Evolutionary conservation across 2,797 vertebrate genomes (phyloP).

Genomic region (Nannoperca obscura): DNA sequence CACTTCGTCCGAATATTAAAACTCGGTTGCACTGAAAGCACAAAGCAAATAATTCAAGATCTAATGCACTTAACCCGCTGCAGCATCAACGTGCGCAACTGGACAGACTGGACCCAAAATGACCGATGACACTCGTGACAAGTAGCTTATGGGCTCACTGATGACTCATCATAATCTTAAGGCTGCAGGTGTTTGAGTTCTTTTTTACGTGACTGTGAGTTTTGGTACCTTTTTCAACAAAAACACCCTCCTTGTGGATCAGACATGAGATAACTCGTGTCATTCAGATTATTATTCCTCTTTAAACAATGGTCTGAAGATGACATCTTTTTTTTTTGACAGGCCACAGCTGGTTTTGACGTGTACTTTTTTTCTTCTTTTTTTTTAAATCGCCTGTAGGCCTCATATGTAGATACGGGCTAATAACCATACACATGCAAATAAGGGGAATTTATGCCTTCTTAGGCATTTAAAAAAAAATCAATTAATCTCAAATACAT

Average conservation of each 20-base stretch:
- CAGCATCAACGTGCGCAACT: background rate
- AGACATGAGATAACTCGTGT: background rate
- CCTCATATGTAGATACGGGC: slow-evolving; percentile 47
- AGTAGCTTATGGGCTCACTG: slow-evolving; percentile 11
- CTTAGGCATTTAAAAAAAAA: slow-evolving; percentile 67
- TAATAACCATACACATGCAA: slow-evolving; percentile 73
- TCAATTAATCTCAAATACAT: slow-evolving; percentile 79
- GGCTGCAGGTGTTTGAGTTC: slow-evolving; percentile 12
- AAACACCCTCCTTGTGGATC: background rate
- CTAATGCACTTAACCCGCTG: background rate
- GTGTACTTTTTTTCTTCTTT: slow-evolving; percentile 40
- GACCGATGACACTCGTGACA: background rate
- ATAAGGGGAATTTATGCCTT: slow-evolving; percentile 63
- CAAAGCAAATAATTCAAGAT: slow-evolving; percentile 9
- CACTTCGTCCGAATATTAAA: background rate
- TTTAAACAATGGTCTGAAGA: slow-evolving; percentile 17
- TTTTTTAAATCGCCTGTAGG: slow-evolving; percentile 52
- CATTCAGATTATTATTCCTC: slow-evolving; percentile 36
- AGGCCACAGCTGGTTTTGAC: slow-evolving; percentile 59
- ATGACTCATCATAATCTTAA: slow-evolving; percentile 59
- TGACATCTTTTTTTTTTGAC: slow-evolving; percentile 49
- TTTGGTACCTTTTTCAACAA: background rate
- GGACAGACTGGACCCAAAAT: slow-evolving; percentile 13
- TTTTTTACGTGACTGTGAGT: background rate
- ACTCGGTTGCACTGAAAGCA: background rate